These are phyloP conservation scores for Chaetodon auriga DNA, from an alignment of 2,113 vertebrate genomes.

Conservation along the genomic window DNA sequence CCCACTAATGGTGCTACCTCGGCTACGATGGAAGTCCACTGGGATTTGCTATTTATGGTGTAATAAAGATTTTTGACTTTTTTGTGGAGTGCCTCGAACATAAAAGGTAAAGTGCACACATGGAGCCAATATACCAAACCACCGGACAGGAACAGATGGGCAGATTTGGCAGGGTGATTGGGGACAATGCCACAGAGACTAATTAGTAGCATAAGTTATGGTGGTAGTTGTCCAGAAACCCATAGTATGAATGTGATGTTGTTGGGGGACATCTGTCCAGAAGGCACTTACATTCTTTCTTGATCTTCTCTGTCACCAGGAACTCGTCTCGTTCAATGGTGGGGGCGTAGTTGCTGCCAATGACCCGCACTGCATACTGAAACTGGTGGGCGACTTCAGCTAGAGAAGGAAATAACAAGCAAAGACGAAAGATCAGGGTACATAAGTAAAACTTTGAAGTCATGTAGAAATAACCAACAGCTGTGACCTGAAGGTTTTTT, in stretches of 20 bases:
- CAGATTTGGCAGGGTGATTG: background rate
- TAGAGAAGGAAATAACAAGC: conserved; percentile 69
- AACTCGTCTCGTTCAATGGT: conserved; percentile 98
- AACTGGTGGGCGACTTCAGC: conserved; percentile 98
- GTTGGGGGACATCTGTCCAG: no score
- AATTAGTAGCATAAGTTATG: background rate
- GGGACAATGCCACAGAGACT: background rate
- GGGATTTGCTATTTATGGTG: conserved; percentile 31
- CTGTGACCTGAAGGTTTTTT: background rate
- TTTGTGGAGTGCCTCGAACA: conserved; percentile 23
- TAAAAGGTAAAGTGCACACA: conserved; percentile 17
- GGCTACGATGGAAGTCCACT: conserved; percentile 5
- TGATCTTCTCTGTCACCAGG: conserved; percentile 97
- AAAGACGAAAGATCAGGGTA: background rate
- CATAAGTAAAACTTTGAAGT: background rate
- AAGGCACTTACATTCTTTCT: conserved; percentile 93
- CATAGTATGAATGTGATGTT: background rate
- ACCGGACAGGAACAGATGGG: background rate
- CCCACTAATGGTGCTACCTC: conserved; percentile 53
- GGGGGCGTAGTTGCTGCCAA: conserved; percentile 99
- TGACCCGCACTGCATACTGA: conserved; percentile 97
- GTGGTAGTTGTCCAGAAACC: background rate
- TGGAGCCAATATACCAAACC: background rate
- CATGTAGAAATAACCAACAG: background rate
- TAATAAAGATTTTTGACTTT: conserved; percentile 36